Base-by-base conservation (phyloP, 2,888 invertebrate species). In the Erannis defoliaria region DNA sequence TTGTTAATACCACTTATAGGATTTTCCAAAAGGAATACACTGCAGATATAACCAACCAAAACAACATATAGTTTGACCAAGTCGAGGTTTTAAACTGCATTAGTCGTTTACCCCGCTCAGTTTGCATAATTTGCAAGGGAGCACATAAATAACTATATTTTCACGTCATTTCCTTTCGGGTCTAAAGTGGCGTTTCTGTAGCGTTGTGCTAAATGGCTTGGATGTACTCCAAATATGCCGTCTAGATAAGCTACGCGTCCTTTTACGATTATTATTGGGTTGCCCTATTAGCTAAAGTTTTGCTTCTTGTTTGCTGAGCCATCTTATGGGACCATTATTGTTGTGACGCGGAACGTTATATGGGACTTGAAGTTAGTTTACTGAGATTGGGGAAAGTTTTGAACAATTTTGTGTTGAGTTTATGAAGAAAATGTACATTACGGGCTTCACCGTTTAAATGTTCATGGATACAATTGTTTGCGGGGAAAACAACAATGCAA, bases 161-260 rank as follows among this genome's bases (percentile, higher is more conserved):
- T 85, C 85, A 86, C 84, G 75, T 90, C 88, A 90, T 90, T 90
- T 88, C 81, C 83, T 84, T 81, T 80, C 68, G 82, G 84, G 83
- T 82, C 81, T 81, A 82, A 84, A 85, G 85, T 85, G 83, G 84
- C 82, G 78, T 84, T 84, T 85, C 80, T 82, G 82, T 81, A 81
- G 84, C 84, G 80, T 83, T 79, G 84, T 82, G 82, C 85, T 81
- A 85, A 89, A 90, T 89, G 88, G 86, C 76, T 88, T 88, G 90
- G 89, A 89, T 83, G 82, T 83, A 78, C 80, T 87, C 86, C 89
- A 88, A 89, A 88, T 89, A 85, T 85, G 84, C 85, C 85, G 86
- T 86, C 87, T 77, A 86, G 87, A 88, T 89, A 88, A 87, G 81
- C 82, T 80, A 85, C 75, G 84, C 78, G 80, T 80, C 81, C 84